These are phyloP conservation scores for Acyrthosiphon pisum DNA, from an alignment of 1,140 invertebrate species.

Conservation along the genomic window DNA sequence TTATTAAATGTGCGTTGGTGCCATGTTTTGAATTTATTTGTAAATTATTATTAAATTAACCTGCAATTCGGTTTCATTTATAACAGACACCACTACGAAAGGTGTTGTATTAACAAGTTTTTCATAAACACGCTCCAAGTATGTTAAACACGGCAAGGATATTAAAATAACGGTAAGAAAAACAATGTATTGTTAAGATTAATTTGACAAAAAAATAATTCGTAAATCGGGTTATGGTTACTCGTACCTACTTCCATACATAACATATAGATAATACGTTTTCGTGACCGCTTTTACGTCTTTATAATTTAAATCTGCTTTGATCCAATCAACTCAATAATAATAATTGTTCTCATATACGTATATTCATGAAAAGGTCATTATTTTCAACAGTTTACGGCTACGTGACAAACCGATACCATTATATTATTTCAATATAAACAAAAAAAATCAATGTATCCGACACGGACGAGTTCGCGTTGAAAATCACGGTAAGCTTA, in stretches of 20 bases:
- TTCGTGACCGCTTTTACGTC: neutral
- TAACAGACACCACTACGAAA: too few relatives aligned
- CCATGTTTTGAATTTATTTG: too few relatives aligned
- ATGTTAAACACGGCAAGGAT: neutral
- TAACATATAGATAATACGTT: neutral
- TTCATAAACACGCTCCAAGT: neutral
- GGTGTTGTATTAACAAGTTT: neutral
- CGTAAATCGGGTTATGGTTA: neutral
- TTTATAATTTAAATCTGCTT: neutral
- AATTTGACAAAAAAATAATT: neutral
- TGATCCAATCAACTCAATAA: neutral
- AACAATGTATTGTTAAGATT: neutral
- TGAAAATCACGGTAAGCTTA: neutral
- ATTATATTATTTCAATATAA: neutral
- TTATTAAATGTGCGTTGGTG: too few relatives aligned
- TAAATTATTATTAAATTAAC: too few relatives aligned
- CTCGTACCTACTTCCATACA: neutral
- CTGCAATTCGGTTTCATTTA: neutral
- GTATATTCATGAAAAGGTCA: neutral
- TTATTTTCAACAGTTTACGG: neutral
- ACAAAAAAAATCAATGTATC: neutral
- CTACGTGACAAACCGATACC: neutral
- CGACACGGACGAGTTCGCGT: neutral
- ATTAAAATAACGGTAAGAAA: neutral
- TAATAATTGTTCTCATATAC: neutral